Evolutionary conservation across 2,888 invertebrate genomes (phyloP).

Genomic region (Torymus aiolomorphi): DNA sequence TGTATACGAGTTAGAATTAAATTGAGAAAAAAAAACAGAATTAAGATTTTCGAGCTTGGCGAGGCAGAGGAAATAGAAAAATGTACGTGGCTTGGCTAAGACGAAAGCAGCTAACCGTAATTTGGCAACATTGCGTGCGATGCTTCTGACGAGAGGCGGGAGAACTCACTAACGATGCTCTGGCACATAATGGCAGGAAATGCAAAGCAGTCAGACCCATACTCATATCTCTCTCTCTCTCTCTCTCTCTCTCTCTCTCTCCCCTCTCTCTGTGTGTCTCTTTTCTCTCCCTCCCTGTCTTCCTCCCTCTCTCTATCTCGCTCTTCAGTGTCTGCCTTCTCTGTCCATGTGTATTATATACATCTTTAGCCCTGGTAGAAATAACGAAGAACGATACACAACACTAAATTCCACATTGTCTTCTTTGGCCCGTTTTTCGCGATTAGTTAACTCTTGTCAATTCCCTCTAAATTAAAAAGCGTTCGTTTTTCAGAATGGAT

Average conservation of each 20-base stretch:
- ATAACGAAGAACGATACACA: not conserved
- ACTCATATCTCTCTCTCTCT: too few species aligned
- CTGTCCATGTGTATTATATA: not conserved
- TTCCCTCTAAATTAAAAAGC: too few species aligned
- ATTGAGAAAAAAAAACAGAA: too few species aligned
- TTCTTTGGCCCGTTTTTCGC: not conserved
- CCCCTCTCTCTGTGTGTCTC: too few species aligned
- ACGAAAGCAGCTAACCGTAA: conserved; percentile 43
- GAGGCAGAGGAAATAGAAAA: conserved; percentile 3
- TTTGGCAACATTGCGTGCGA: conserved; percentile 62
- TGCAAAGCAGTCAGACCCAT: conserved; percentile 59
- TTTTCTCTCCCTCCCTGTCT: too few species aligned
- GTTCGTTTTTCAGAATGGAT: too few species aligned
- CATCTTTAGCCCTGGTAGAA: not conserved
- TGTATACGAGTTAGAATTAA: too few species aligned
- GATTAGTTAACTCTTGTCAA: too few species aligned
- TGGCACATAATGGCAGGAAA: conserved; percentile 64
- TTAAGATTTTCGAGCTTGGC: too few species aligned
- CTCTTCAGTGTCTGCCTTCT: not conserved
- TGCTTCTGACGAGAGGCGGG: conserved; percentile 35
- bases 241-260: not conserved
- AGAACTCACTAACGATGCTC: conserved; percentile 62
- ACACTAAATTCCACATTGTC: not conserved
- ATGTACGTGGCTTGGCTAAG: not conserved
- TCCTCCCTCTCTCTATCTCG: not conserved